Evolutionary conservation across 2,888 invertebrate genomes (phyloP).

Genomic region (Microctonus brassicae): DNA sequence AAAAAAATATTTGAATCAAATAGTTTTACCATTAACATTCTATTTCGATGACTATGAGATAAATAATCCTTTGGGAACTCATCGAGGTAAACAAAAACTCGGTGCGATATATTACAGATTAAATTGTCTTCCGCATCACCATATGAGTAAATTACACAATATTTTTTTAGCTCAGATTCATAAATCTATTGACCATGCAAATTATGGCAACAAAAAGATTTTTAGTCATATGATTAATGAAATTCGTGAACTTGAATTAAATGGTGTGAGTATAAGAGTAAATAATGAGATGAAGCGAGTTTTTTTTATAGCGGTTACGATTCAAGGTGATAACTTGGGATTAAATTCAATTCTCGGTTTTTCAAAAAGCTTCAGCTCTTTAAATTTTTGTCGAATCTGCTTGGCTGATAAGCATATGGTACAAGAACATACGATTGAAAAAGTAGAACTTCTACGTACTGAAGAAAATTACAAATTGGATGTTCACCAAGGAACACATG

Average conservation of each 20-base stretch:
- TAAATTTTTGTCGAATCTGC: conserved; percentile 38
- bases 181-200: conserved; percentile 30
- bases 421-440: conserved; percentile 24
- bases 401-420: conserved; percentile 11
- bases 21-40: conserved; percentile 36
- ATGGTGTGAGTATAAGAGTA: conserved; percentile 22
- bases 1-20: conserved; percentile 27
- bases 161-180: conserved; percentile 40
- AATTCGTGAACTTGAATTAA: conserved; percentile 28
- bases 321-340: conserved; percentile 44
- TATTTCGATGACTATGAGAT: conserved; percentile 46
- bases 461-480: conserved; percentile 24
- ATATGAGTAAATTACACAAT: conserved; percentile 37
- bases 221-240: conserved; percentile 34
- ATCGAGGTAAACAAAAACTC: conserved; percentile 40
- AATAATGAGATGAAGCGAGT: conserved; percentile 36
- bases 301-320: too few relatives aligned
- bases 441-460: conserved; percentile 21
- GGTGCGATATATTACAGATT: conserved; percentile 41
- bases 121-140: conserved; percentile 38
- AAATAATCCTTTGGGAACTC: conserved; percentile 44
- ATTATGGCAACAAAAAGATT: conserved; percentile 35
- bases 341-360: conserved; percentile 39
- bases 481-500: neutral
- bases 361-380: conserved; percentile 37